These are phyloP conservation scores for Halisarca cf. caerulea DNA, from an alignment of 37 sponge, comb jelly and placozoan species.

Conservation along the genomic window DNA sequence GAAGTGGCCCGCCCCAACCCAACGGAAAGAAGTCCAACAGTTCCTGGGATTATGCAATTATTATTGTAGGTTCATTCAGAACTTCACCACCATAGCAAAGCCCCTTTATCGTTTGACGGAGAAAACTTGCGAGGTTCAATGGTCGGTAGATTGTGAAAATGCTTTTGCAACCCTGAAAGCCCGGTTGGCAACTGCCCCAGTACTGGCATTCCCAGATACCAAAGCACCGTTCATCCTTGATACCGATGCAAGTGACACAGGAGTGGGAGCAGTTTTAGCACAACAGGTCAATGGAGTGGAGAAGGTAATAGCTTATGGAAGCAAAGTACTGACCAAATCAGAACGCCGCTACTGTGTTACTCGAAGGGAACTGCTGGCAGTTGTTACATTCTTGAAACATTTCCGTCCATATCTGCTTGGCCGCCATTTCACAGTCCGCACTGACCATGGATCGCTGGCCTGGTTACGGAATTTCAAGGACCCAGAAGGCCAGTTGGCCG, in stretches of 20 bases:
- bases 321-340: constrained; percentile 21
- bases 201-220: constrained; percentile 28
- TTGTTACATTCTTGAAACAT: constrained; percentile 23
- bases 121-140: constrained; percentile 10
- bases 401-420: constrained; percentile 22
- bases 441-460: constrained; percentile 31
- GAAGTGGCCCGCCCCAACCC: constrained; percentile 32
- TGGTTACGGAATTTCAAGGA: constrained; percentile 40
- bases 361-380: constrained; percentile 29
- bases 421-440: background rate
- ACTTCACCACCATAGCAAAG: constrained; percentile 27
- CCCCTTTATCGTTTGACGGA: constrained; percentile 35
- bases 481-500: constrained; percentile 39
- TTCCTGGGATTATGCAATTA: constrained; percentile 37
- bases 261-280: constrained; percentile 43
- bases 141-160: constrained; percentile 25
- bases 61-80: constrained; percentile 28
- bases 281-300: constrained; percentile 36
- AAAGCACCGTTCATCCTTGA: constrained; percentile 37
- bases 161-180: constrained; percentile 26
- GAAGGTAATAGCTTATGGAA: constrained; percentile 19
- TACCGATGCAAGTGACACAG: constrained; percentile 45
- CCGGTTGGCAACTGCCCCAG: background rate
- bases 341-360: constrained; percentile 38
- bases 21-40: constrained; percentile 3